Evolutionary conservation across 1,140 invertebrate genomes (phyloP), one percentile per base, ranked within the genome.

Genomic region (Euura saliciscinereae): DNA sequence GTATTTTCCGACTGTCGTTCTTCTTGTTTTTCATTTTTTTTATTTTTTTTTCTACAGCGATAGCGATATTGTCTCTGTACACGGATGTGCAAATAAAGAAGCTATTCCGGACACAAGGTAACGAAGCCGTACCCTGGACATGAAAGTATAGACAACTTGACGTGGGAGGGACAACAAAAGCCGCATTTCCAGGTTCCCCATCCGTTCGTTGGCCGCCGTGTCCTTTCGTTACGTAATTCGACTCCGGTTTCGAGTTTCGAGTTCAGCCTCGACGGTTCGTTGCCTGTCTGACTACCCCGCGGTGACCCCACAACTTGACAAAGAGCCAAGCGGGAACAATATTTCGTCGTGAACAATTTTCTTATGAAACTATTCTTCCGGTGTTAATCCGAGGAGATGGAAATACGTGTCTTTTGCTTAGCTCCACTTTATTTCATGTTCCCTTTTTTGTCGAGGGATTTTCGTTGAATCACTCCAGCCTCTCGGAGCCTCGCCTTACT

Each of bases 381-480:
- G 44, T 45, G 51, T 44, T 44, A 69, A 28, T 59, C 51, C 51
- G 13, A n/a, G 51, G 51, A 59, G 51, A 5, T n/a, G 51, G 8
- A 8, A 4, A 59, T 8, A 59, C 13, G 51, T n/a, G 51, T n/a
- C 13, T 11, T 73, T 69, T 51, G 11, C 28, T 42, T 70, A 71
- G 66, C 28, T 46, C 10, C 64, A 66, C 46, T 66, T 59, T 71
- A 66, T 67, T 45, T 71, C 65, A 43, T 71, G 66, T 66, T 65
- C 45, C 70, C 46, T 46, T 66, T 66, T 71, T 71, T 42, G 64
- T 28, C 11, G 70, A 44, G 10, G 65, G 42, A 71, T 43, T 44
- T 66, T 45, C 73, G 43, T 59, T 59, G 51, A 59, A 59, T 72
- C 46, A 44, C 73, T 44, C 13, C 44, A 28, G 28, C 28, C 43